phyloP scores from a whole-genome alignment of 2,888 invertebrate genomes.

The Cataglyphis cursor region DNA sequence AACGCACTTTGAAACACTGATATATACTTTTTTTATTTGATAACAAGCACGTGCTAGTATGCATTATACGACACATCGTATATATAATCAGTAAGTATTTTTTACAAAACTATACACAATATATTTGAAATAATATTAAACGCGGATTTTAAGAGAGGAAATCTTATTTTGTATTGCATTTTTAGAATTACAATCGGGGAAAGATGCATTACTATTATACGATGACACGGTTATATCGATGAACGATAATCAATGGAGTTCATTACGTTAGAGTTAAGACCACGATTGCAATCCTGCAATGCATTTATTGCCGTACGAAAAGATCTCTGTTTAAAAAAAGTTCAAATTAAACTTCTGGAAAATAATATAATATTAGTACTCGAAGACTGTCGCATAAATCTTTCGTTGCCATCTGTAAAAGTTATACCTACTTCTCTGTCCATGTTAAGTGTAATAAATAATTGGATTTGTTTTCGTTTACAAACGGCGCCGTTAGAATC shows the following conservation, averaged over 20 bases:
- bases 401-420: slow-evolving; percentile 76
- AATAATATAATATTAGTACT: slow-evolving; percentile 76
- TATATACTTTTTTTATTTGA: background rate
- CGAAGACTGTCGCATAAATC: slow-evolving; percentile 70
- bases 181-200: background rate
- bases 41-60: background rate
- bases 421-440: slow-evolving; percentile 82
- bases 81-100: background rate
- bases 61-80: background rate
- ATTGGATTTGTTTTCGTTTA: slow-evolving; percentile 83
- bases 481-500: slow-evolving; percentile 79
- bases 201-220: background rate
- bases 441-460: slow-evolving; percentile 76
- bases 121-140: background rate
- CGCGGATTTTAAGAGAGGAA: background rate
- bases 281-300: slow-evolving; percentile 82
- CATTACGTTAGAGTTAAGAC: slow-evolving; percentile 83
- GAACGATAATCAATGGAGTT: slow-evolving; percentile 59
- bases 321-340: slow-evolving; percentile 65
- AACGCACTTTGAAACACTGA: too few species aligned
- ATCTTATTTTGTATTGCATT: background rate
- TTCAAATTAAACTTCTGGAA: slow-evolving; percentile 79
- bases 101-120: background rate
- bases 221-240: background rate
- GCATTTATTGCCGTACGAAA: slow-evolving; percentile 79